Evolutionary conservation across 1,140 invertebrate species (phyloP).

Genomic region (Platorchestia sp.): DNA sequence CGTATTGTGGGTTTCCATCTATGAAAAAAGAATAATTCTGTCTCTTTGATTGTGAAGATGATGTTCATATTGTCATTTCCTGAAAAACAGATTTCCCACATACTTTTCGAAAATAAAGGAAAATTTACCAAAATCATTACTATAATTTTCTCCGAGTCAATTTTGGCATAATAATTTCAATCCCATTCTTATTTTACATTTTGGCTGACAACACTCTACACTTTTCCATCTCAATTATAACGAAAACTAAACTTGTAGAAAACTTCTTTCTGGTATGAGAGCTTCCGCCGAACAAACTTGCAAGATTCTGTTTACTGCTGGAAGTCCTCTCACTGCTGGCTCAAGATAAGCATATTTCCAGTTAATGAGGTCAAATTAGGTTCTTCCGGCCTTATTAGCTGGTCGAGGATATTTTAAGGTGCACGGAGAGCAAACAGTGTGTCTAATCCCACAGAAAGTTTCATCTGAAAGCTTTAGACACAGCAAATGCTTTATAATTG

Average conservation of each 20-base stretch:
- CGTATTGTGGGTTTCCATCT: too few relatives aligned
- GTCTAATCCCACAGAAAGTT: neutral
- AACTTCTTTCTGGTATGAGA: neutral
- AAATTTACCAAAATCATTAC: too few relatives aligned
- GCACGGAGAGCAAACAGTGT: neutral
- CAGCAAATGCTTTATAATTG: neutral
- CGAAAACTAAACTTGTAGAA: neutral
- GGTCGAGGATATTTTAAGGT: neutral
- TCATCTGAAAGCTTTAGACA: neutral
- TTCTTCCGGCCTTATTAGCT: neutral
- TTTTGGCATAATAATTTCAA: too few relatives aligned
- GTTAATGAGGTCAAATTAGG: neutral
- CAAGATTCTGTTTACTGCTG: neutral
- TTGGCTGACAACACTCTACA: neutral
- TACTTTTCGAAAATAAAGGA: too few relatives aligned
- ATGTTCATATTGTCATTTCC: too few relatives aligned
- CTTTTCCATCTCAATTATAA: neutral
- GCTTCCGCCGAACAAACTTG: neutral
- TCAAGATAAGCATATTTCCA: conserved; percentile 9
- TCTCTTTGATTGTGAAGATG: too few relatives aligned
- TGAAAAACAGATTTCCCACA: too few relatives aligned
- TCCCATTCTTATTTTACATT: too few relatives aligned
- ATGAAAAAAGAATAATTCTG: too few relatives aligned
- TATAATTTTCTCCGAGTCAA: too few relatives aligned
- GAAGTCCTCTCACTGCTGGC: neutral